phyloP scores from a whole-genome alignment of 2,888 invertebrate genomes.

The Ischnura elegans region DNA sequence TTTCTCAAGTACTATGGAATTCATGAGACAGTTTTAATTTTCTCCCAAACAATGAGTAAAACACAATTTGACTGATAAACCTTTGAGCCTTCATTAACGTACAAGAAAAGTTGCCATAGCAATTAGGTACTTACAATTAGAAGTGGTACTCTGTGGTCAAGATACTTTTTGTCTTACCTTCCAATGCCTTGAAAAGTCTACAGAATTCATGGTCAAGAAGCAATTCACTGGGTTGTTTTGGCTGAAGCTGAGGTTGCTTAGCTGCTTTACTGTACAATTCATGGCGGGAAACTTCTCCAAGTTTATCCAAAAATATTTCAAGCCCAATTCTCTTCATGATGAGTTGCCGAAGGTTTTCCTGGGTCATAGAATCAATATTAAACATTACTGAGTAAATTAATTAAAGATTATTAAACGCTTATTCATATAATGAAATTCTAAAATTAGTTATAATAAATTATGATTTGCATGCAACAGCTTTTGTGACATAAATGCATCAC shows the following conservation, averaged over 20 bases:
- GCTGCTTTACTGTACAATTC: conserved; percentile 95
- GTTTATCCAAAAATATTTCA: conserved; percentile 91
- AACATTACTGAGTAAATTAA: no score
- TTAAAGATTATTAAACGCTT: background rate
- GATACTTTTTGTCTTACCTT: conserved; percentile 79
- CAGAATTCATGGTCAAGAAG: conserved; percentile 98
- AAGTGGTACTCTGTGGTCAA: no score
- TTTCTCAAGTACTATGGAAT: no score
- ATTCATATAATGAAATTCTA: background rate
- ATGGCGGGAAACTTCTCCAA: conserved; percentile 91
- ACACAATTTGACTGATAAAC: no score
- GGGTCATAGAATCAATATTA: conserved; percentile 69
- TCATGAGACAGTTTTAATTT: no score
- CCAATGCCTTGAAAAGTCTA: conserved; percentile 90
- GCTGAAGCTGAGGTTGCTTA: conserved; percentile 94
- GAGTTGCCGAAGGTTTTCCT: conserved; percentile 88
- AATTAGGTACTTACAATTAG: no score
- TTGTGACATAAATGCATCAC: background rate
- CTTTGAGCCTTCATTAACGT: no score
- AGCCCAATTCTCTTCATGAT: conserved; percentile 94
- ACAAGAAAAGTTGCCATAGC: no score
- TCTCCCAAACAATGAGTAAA: no score
- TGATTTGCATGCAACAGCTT: background rate
- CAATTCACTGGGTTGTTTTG: conserved; percentile 87
- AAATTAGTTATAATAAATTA: conserved; percentile 5